Conservation (phyloP, 2,797 vertebrate genomes). For the Crotalus adamanteus region DNA sequence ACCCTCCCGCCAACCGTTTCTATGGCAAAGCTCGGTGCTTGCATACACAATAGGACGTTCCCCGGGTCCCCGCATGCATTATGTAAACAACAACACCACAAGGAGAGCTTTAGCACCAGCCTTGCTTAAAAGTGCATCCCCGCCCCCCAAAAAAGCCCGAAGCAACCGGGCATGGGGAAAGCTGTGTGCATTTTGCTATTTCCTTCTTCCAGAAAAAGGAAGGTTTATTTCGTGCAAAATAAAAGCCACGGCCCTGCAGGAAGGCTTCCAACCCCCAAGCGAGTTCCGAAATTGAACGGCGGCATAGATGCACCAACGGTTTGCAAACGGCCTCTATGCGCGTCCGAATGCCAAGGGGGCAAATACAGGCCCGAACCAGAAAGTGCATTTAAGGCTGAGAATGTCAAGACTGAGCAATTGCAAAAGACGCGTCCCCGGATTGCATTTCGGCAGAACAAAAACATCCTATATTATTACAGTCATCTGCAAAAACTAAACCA, state of each 20-base stretch:
- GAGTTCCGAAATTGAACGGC: not conserved
- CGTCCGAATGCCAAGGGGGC: not conserved
- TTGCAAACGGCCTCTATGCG: not conserved
- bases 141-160: fast-evolving
- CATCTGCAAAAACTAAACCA: not conserved
- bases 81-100: not conserved
- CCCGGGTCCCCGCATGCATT: not conserved
- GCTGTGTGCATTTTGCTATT: not conserved
- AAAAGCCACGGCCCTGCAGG: not conserved
- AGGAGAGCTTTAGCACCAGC: not conserved
- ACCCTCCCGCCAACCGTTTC: not conserved
- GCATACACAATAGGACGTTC: not conserved
- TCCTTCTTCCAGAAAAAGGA: not conserved
- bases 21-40: not conserved
- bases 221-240: not conserved
- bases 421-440: not conserved
- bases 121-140: not conserved
- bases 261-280: not conserved
- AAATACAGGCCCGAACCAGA: not conserved
- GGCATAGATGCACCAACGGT: not conserved
- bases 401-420: not conserved
- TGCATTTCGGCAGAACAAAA: not conserved
- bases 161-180: not conserved
- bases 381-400: not conserved
- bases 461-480: not conserved